Conservation (phyloP, 2,888 invertebrate genomes). For the Dolichomitus sp. region DNA sequence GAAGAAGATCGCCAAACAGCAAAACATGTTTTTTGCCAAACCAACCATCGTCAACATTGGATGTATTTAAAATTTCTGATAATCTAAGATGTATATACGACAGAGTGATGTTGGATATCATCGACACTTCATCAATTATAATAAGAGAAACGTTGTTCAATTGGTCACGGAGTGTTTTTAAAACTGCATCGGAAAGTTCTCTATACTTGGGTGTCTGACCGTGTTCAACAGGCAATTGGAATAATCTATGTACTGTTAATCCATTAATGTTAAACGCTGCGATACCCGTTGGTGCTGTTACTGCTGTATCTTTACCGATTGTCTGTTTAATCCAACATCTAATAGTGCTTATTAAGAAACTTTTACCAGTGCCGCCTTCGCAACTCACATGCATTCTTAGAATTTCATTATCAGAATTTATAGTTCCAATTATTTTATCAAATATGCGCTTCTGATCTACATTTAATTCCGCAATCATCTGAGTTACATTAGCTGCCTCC, state of each 20-base stretch:
- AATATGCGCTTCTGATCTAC: constrained; percentile 64
- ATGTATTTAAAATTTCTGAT: constrained; percentile 44
- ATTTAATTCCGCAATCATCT: constrained; percentile 62
- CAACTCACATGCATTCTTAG: constrained; percentile 61
- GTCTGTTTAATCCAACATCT: constrained; percentile 70
- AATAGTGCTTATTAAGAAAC: constrained; percentile 36
- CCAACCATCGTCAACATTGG: constrained; percentile 24
- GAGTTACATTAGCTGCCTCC: constrained; percentile 29
- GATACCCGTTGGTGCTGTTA: constrained; percentile 77
- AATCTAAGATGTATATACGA: constrained; percentile 72
- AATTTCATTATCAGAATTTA: constrained; percentile 12
- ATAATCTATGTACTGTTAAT: constrained; percentile 77
- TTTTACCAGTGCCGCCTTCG: constrained; percentile 56
- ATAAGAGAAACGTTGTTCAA: constrained; percentile 43
- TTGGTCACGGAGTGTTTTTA: constrained; percentile 36
- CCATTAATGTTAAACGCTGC: constrained; percentile 79
- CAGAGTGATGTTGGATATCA: constrained; percentile 61
- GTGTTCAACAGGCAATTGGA: constrained; percentile 78
- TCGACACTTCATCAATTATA: constrained; percentile 60
- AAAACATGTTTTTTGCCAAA: constrained; percentile 21
- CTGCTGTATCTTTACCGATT: constrained; percentile 75
- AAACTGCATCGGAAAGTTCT: constrained; percentile 39
- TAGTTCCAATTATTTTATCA: constrained; percentile 32
- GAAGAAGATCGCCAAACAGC: constrained; percentile 24
- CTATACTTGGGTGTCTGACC: constrained; percentile 72